Conservation (phyloP, 2,888 invertebrate species). For the Byasa hedistus region DNA sequence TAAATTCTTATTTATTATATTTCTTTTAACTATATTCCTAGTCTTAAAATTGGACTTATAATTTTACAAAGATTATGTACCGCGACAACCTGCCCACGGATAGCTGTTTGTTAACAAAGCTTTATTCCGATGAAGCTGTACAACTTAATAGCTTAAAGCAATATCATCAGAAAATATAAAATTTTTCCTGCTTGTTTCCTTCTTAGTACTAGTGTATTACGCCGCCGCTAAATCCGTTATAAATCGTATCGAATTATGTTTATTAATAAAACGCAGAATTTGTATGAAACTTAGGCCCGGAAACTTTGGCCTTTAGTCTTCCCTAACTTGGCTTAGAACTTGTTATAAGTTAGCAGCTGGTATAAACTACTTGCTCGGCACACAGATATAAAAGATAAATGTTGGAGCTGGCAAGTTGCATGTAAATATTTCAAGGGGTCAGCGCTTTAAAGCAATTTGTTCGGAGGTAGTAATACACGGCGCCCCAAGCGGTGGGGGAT, state of each 20-base stretch:
- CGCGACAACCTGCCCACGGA: too few species aligned
- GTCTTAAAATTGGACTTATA: too few species aligned
- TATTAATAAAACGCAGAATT: slow-evolving; percentile 16
- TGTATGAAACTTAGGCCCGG: slow-evolving; percentile 16
- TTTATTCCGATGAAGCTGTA: too few species aligned
- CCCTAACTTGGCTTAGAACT: slow-evolving; percentile 26
- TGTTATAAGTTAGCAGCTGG: slow-evolving; percentile 27
- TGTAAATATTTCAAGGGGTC: slow-evolving; percentile 30
- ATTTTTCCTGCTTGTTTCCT: too few species aligned
- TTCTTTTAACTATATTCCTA: too few species aligned
- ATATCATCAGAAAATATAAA: too few species aligned
- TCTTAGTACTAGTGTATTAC: too few species aligned
- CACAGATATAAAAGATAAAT: slow-evolving; percentile 27
- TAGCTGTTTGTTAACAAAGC: too few species aligned
- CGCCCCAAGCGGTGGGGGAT: slow-evolving; percentile 19
- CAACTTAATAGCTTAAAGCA: too few species aligned
- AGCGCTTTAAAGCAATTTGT: slow-evolving; percentile 31
- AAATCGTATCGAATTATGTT: slow-evolving; percentile 1
- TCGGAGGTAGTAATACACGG: slow-evolving; percentile 28
- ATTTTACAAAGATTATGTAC: too few species aligned
- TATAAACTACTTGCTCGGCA: slow-evolving; percentile 25
- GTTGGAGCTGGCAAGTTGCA: slow-evolving; percentile 25
- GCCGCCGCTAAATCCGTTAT: background rate
- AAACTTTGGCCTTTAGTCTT: slow-evolving; percentile 24
- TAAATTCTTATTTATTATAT: too few species aligned